phyloP scores from a whole-genome alignment of 2,797 vertebrate genomes.

The Miopithecus talapoin region DNA sequence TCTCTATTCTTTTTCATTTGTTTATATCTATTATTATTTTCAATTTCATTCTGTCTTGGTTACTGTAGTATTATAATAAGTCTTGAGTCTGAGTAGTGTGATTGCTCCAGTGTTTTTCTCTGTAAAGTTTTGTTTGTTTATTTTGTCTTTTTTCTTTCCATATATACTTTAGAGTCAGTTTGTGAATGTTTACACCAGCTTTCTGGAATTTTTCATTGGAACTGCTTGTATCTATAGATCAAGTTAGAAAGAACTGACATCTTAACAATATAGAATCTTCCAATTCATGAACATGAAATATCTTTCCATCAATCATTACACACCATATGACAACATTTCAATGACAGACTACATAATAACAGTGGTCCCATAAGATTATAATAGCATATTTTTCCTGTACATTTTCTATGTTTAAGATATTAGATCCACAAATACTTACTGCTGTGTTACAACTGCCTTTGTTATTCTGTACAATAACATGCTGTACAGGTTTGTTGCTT shows the following conservation, averaged over 20 bases:
- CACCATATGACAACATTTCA: background rate
- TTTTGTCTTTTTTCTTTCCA: background rate
- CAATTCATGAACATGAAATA: background rate
- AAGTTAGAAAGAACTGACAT: background rate
- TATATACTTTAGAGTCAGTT: background rate
- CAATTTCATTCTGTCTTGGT: background rate
- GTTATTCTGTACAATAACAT: background rate
- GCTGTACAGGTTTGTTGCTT: background rate
- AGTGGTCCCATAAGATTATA: background rate
- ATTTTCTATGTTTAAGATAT: background rate
- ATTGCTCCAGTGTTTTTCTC: background rate
- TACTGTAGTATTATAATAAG: background rate
- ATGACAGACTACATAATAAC: background rate
- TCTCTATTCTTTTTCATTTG: background rate
- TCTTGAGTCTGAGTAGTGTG: background rate
- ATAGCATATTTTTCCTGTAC: background rate
- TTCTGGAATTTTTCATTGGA: background rate
- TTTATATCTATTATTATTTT: background rate
- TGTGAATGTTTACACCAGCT: background rate
- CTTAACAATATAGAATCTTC: background rate
- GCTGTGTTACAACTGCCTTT: background rate
- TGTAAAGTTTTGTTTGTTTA: background rate
- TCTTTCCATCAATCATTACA: background rate
- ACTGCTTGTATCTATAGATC: background rate
- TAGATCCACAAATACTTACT: background rate